These are phyloP conservation scores for Seriola dumerili DNA, from an alignment of 2,113 vertebrate species.

Conservation along the genomic window DNA sequence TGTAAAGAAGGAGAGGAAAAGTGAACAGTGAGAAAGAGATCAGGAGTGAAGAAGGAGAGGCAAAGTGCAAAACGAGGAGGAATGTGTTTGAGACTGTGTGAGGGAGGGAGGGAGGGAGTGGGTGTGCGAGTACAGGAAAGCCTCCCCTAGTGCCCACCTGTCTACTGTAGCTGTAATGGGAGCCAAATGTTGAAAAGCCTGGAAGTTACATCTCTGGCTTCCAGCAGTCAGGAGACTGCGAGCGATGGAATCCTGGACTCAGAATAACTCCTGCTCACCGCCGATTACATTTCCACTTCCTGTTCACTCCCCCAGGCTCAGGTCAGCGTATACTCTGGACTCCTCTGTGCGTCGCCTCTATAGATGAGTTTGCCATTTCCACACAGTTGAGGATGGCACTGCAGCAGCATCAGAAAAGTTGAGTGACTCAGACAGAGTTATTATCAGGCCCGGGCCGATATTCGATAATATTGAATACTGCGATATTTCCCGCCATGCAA, in stretches of 20 bases:
- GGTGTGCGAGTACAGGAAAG: conserved; percentile 8
- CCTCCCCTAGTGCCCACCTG: conserved; percentile 56
- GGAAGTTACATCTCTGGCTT: conserved; percentile 55
- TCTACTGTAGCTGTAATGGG: conserved; percentile 51
- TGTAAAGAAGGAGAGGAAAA: conserved; percentile 9
- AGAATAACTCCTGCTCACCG: conserved; percentile 24
- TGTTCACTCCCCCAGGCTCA: conserved; percentile 40
- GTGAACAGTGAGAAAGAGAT: neutral
- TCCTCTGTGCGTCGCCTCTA: neutral
- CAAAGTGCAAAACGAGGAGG: neutral
- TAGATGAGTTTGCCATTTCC: conserved; percentile 7
- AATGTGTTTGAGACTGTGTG: neutral
- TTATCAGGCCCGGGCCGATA: too few relatives aligned
- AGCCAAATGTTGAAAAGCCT: conserved; percentile 65
- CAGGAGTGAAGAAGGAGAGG: neutral
- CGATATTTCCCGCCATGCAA: too few relatives aligned
- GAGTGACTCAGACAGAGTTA: neutral
- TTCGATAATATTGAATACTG: too few relatives aligned
- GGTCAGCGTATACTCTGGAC: conserved; percentile 11
- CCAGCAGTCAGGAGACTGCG: conserved; percentile 31
- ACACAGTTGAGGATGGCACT: neutral
- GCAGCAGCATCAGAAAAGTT: neutral
- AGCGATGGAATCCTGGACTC: conserved; percentile 36
- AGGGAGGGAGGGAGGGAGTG: neutral
- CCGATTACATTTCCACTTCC: conserved; percentile 51